Evolutionary conservation across 1,140 invertebrate genomes (phyloP).

Genomic region (Drosophila auraria): DNA sequence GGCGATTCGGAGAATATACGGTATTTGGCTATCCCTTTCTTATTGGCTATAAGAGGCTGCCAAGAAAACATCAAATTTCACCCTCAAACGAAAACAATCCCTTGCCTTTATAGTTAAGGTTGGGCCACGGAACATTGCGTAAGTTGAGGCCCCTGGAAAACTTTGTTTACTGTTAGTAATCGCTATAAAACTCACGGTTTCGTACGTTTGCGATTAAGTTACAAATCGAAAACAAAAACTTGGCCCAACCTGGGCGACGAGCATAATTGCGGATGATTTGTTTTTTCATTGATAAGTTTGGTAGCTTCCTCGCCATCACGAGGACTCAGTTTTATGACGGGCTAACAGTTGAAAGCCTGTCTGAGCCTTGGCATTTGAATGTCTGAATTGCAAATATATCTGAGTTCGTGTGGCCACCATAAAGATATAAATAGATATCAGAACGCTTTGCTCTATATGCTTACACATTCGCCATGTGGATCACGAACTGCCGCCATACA

Average conservation of each 20-base stretch:
- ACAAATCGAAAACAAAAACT: constrained; percentile 1
- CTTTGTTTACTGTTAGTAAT: constrained; percentile 5
- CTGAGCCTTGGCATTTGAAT: constrained; percentile 42
- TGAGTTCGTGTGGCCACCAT: constrained; percentile 28
- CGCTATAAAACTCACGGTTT: background rate
- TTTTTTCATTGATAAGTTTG: background rate
- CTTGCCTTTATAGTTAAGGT: background rate
- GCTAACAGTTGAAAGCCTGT: constrained; percentile 1
- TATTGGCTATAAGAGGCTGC: too few relatives aligned
- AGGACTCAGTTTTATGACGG: constrained; percentile 9
- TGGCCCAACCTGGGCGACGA: background rate
- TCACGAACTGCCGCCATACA: constrained; percentile 57
- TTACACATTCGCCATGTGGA: constrained; percentile 50
- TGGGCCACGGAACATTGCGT: constrained; percentile 5
- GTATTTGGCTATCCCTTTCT: too few relatives aligned
- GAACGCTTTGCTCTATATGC: constrained; percentile 16
- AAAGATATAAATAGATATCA: constrained; percentile 51
- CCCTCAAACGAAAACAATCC: background rate
- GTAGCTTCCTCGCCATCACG: constrained; percentile 15
- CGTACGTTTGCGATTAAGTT: constrained; percentile 1
- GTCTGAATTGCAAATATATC: constrained; percentile 37
- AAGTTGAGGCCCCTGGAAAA: constrained; percentile 9
- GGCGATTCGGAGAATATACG: too few relatives aligned
- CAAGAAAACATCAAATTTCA: too few relatives aligned
- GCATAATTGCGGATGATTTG: constrained; percentile 1